Conservation (phyloP, 2,888 invertebrate species). For the Epinotia demarniana region DNA sequence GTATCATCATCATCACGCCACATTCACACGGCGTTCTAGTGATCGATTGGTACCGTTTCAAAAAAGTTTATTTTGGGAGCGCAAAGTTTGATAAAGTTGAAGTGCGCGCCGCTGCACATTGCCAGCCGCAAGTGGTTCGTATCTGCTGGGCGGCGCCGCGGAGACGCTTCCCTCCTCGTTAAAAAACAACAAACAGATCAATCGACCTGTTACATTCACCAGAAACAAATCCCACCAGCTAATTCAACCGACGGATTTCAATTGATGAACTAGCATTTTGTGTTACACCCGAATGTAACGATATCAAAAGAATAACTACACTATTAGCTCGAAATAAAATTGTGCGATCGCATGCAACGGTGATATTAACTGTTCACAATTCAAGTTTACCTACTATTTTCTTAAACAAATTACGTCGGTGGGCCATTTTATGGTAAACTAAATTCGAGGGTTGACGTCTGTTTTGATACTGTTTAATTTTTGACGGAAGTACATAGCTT, state of each 20-base stretch:
- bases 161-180: slow-evolving; percentile 75
- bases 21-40: slow-evolving; percentile 54
- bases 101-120: slow-evolving; percentile 77
- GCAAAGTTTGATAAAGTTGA: slow-evolving; percentile 77
- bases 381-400: slow-evolving; percentile 75
- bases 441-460: slow-evolving; percentile 58
- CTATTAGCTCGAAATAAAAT: slow-evolving; percentile 80
- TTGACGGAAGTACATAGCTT: slow-evolving; percentile 29
- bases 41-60: slow-evolving; percentile 55
- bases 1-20: slow-evolving; percentile 63
- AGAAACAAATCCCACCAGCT: slow-evolving; percentile 58
- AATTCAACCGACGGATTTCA: slow-evolving; percentile 70
- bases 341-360: slow-evolving; percentile 81
- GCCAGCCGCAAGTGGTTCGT: slow-evolving; percentile 77
- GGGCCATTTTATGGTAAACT: slow-evolving; percentile 64
- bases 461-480: slow-evolving; percentile 48
- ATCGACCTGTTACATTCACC: slow-evolving; percentile 74
- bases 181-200: slow-evolving; percentile 83
- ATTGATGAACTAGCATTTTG: slow-evolving; percentile 50
- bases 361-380: slow-evolving; percentile 78
- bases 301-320: slow-evolving; percentile 76
- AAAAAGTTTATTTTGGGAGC: slow-evolving; percentile 78
- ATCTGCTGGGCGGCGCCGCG: slow-evolving; percentile 75
- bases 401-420: slow-evolving; percentile 67
- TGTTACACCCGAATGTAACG: slow-evolving; percentile 74